Evolutionary conservation across 2,888 invertebrate species (phyloP), one percentile per base, ranked within the genome.

Genomic region (Pseudococcus jackbeardsleyi): DNA sequence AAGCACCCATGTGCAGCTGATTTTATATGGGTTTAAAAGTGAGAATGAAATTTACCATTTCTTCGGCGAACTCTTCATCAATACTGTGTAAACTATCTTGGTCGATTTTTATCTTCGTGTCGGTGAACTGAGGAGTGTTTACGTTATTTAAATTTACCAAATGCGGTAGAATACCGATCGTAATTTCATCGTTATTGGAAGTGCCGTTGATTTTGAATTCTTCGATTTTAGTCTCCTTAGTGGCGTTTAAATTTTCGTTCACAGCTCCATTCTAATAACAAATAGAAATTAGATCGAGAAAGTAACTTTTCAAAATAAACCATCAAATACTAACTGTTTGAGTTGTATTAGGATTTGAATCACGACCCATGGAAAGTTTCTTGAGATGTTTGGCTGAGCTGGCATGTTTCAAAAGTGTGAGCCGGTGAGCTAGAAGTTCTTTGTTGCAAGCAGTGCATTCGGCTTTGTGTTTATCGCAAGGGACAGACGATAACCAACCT

Each of bases 381-480:
- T 59, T 86, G 2, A 86, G 22, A 11, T 86, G 86, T 46, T 86
- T 86, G 4, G 86, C 86, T 42, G 86, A 86, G 46, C 86, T 86
- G 0, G 86, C 86, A 33, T 86, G 86, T 86, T 86, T 86, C 68
- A 86, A 15, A 33, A 86, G 33, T 11, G 86, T 68, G 12, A 86
- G 86, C 22, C 86, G 59, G 22, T 86, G 86, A 42, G 86, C 86
- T 68, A 86, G 9, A 0, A 86, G 42, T 46, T 86, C 86, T 22
- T 72, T 86, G 0, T 86, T 86, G 15, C 86, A 86, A 68, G 86
- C 86, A 22, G 42, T 59, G 8, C 86, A 86, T 42, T 64, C 72
- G 64, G 86, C 86, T 86, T 86, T 86, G 4, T 68, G 42, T 86
- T 86, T 86, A 68, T 86, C 86, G 68, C 86, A 72, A 8, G 68